Percentiles rank a stretch among this genome's conserved stretches.
Conservation (phyloP, 1,140 invertebrate species). For the Caenorhabditis brenneri region DNA sequence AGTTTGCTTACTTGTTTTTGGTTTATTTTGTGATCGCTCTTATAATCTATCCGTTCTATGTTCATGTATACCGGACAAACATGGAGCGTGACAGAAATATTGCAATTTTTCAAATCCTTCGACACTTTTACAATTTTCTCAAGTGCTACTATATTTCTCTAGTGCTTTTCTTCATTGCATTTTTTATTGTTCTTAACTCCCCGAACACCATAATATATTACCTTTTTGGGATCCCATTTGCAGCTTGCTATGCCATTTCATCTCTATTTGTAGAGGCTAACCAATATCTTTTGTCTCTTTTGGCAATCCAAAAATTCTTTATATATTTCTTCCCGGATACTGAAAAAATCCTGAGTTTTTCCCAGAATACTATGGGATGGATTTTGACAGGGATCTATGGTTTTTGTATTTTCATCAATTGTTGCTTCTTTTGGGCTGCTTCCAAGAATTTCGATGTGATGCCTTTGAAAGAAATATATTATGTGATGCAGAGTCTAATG, state of each 20-base stretch:
- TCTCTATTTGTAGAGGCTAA: not conserved
- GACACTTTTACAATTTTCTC: not conserved
- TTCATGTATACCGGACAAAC: not conserved
- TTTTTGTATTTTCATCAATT: too few relatives aligned
- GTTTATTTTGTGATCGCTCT: not conserved
- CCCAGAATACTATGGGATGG: not conserved
- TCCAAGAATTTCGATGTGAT: too few relatives aligned
- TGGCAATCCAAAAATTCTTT: not conserved
- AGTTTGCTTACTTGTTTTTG: not conserved
- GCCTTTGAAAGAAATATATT: too few relatives aligned
- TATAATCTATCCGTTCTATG: not conserved
- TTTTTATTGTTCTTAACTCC: too few relatives aligned
- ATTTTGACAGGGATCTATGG: too few relatives aligned
- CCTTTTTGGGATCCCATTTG: too few relatives aligned
- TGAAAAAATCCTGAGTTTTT: not conserved
- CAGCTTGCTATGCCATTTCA: not conserved
- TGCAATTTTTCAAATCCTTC: not conserved
- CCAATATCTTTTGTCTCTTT: not conserved
- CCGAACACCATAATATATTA: too few relatives aligned
- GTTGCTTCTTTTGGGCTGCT: too few relatives aligned
- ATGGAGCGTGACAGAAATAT: not conserved
- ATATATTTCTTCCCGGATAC: not conserved
- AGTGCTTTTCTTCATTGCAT: too few relatives aligned
- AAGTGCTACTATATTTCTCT: too few relatives aligned
- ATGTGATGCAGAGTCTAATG: too few relatives aligned